Percentiles rank a stretch among this genome's conserved stretches.
Conservation (phyloP, 1,140 invertebrate genomes). For the Elymnias hypermnestra region DNA sequence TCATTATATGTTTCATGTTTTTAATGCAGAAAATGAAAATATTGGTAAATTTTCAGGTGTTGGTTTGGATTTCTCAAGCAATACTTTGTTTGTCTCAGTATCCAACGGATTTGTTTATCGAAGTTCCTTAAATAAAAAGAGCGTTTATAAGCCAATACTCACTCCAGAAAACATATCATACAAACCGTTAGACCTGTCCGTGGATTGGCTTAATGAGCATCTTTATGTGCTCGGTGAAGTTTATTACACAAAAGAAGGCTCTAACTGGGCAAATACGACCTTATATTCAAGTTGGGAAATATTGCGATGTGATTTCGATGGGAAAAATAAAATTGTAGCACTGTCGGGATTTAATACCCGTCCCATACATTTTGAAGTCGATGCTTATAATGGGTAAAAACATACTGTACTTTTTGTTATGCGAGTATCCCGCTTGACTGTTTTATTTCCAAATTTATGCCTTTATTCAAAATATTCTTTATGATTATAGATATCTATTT, state of each 20-base stretch:
- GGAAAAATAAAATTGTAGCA: conserved; percentile 80
- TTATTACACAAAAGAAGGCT: conserved; percentile 66
- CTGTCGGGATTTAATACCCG: conserved; percentile 80
- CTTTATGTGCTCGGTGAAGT: conserved; percentile 87
- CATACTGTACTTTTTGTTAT: too few species aligned
- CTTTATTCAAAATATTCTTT: neutral
- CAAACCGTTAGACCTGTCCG: conserved; percentile 81
- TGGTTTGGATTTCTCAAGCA: conserved; percentile 82
- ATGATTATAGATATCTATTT: conserved; percentile 84
- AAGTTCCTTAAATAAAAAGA: conserved; percentile 56
- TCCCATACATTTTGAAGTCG: conserved; percentile 89
- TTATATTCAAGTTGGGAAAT: conserved; percentile 80
- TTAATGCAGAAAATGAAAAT: too few species aligned
- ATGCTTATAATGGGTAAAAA: conserved; percentile 92
- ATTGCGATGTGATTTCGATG: conserved; percentile 84
- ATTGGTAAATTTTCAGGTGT: conserved; percentile 80
- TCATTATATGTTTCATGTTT: too few species aligned
- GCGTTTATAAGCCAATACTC: conserved; percentile 71
- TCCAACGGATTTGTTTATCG: conserved; percentile 79
- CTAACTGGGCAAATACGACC: conserved; percentile 32
- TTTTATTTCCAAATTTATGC: neutral
- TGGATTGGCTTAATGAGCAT: conserved; percentile 92
- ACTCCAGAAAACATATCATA: conserved; percentile 77
- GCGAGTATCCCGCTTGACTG: too few species aligned
- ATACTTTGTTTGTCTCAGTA: conserved; percentile 86